Conservation (phyloP, 2,113 vertebrate genomes). For the Sarotherodon lohbergeri region DNA sequence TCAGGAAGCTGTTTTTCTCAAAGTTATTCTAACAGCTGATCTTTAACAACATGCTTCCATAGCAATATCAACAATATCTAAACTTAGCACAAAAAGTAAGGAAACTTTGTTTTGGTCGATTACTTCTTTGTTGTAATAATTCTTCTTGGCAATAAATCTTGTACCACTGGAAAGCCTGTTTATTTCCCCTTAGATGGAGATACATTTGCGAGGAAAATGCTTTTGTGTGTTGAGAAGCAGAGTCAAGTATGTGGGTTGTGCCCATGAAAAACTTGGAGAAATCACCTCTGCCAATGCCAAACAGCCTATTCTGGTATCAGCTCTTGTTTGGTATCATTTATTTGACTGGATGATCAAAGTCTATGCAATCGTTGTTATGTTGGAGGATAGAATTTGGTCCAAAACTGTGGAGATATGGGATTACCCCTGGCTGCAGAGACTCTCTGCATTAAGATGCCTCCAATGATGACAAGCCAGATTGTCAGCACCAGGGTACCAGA, state of each 20-base stretch:
- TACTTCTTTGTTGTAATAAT: background rate
- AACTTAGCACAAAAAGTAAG: background rate
- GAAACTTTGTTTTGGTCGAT: background rate
- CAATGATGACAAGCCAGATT: background rate
- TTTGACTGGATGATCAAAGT: background rate
- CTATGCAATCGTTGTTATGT: accelerated
- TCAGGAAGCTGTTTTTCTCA: background rate
- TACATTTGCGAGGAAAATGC: background rate
- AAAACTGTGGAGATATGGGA: accelerated
- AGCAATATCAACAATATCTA: background rate
- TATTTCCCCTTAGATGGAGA: background rate
- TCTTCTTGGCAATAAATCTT: no score
- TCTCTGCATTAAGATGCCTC: background rate
- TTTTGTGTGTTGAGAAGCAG: background rate
- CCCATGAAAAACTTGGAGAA: background rate
- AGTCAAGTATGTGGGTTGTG: background rate
- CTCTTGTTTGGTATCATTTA: background rate
- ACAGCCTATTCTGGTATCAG: background rate
- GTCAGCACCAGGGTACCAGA: background rate
- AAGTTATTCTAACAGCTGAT: background rate
- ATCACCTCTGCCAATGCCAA: background rate
- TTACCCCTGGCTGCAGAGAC: background rate
- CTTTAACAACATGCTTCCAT: background rate
- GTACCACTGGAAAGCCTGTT: no score
- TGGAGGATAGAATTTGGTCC: background rate